phyloP scores from a whole-genome alignment of 2,797 vertebrate genomes.

The Crocidura indochinensis region DNA sequence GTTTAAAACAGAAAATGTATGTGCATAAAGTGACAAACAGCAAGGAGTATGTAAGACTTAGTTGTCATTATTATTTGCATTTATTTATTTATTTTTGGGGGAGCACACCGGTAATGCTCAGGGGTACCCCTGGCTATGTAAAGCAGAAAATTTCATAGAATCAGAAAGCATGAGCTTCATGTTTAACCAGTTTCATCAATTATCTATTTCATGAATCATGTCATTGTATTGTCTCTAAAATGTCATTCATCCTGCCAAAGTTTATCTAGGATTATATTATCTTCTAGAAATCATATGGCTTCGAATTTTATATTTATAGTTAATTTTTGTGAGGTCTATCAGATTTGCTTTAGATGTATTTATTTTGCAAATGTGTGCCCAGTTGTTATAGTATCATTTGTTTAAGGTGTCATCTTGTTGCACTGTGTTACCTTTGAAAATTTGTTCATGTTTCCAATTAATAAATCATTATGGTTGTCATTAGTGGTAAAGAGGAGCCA shows the following conservation, averaged over 20 bases:
- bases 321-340: neutral
- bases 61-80: neutral
- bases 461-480: neutral
- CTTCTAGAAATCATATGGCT: neutral
- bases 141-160: too few species aligned
- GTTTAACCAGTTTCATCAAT: neutral
- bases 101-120: too few species aligned
- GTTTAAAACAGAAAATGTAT: neutral
- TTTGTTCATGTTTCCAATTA: neutral
- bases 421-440: neutral
- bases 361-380: neutral
- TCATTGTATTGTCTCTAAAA: neutral
- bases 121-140: too few species aligned
- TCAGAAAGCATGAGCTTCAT: neutral
- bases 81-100: conserved; percentile 30
- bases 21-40: neutral
- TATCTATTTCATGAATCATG: neutral
- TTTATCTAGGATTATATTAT: neutral
- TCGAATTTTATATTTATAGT: neutral
- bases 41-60: neutral
- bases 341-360: neutral
- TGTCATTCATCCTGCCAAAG: neutral
- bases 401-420: neutral
- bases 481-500: neutral
- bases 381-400: neutral